A percentile compares a stretch with the other conserved stretches of the same genome.
Conservation (phyloP, 1,140 invertebrate species). For the Drosophila gunungcola region DNA sequence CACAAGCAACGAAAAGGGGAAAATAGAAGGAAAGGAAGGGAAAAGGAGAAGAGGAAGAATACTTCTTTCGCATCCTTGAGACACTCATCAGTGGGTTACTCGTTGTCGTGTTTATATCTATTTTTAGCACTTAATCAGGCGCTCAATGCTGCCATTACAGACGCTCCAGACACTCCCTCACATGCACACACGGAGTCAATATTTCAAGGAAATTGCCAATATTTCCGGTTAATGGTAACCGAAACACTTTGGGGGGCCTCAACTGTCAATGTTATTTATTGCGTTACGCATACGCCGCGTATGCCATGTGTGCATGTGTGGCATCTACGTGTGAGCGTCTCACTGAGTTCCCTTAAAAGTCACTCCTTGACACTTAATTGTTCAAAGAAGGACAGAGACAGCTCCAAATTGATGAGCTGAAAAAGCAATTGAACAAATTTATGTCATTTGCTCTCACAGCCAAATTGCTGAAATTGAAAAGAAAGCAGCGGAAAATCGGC, state of each 20-base stretch:
- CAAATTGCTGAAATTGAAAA: constrained; percentile 45
- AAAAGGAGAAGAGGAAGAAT: too few species aligned
- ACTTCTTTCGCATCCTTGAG: constrained; percentile 25
- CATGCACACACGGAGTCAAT: constrained; percentile 46
- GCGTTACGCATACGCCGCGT: constrained; percentile 43
- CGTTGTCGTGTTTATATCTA: constrained; percentile 63
- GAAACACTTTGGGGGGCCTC: constrained; percentile 34
- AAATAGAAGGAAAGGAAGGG: too few species aligned
- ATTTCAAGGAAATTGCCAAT: constrained; percentile 78
- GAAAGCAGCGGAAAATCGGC: constrained; percentile 22
- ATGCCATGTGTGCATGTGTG: constrained; percentile 32
- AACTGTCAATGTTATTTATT: constrained; percentile 60
- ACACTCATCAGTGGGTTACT: constrained; percentile 47
- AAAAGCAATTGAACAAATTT: constrained; percentile 74
- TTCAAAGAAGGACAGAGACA: constrained; percentile 14
- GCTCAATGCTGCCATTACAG: constrained; percentile 63
- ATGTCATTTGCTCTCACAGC: constrained; percentile 39
- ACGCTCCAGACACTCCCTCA: constrained; percentile 13
- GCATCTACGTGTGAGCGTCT: not conserved
- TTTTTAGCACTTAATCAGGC: constrained; percentile 81
- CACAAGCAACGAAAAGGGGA: not conserved
- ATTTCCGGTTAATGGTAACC: constrained; percentile 77
- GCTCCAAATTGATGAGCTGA: constrained; percentile 65
- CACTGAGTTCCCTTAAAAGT: constrained; percentile 31
- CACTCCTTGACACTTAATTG: constrained; percentile 63